phyloP scores from a whole-genome alignment of 35 echinoderm and acorn worm genomes.

The Apostichopus californicus region DNA sequence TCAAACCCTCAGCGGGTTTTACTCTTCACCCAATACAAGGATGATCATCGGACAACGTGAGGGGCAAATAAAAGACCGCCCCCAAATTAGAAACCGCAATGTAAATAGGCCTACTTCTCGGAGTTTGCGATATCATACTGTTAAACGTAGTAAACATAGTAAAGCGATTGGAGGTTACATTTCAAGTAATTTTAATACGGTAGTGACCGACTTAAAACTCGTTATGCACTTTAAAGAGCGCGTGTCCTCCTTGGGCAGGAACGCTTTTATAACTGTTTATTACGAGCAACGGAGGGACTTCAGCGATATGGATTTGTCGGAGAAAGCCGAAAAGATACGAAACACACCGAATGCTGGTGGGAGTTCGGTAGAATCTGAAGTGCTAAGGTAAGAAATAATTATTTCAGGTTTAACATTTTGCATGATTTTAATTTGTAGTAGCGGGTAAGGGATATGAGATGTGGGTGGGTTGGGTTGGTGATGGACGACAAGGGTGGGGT shows the following conservation, averaged over 20 bases:
- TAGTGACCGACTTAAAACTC: not conserved
- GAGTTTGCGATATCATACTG: too few relatives aligned
- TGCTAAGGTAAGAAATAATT: constrained; percentile 78
- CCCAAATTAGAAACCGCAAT: not conserved
- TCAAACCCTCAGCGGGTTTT: not conserved
- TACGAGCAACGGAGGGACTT: constrained; percentile 32
- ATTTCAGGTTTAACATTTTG: too few relatives aligned
- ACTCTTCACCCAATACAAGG: not conserved
- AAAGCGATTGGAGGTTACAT: not conserved
- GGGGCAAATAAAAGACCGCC: not conserved
- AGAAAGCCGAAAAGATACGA: constrained; percentile 52
- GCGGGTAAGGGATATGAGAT: too few relatives aligned
- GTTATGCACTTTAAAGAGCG: not conserved
- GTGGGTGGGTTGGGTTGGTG: too few relatives aligned
- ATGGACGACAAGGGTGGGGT: too few relatives aligned
- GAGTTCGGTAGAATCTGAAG: constrained; percentile 95
- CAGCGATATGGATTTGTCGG: constrained; percentile 73
- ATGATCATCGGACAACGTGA: constrained; percentile 13
- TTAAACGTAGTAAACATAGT: not conserved
- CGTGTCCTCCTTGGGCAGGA: not conserved
- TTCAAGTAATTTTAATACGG: not conserved
- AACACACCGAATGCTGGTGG: constrained; percentile 87
- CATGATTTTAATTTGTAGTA: too few relatives aligned
- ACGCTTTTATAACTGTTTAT: constrained; percentile 18
- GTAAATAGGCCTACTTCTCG: not conserved